Base-by-base conservation (phyloP, 2,888 invertebrate genomes). In the Perizoma flavofasciatum region DNA sequence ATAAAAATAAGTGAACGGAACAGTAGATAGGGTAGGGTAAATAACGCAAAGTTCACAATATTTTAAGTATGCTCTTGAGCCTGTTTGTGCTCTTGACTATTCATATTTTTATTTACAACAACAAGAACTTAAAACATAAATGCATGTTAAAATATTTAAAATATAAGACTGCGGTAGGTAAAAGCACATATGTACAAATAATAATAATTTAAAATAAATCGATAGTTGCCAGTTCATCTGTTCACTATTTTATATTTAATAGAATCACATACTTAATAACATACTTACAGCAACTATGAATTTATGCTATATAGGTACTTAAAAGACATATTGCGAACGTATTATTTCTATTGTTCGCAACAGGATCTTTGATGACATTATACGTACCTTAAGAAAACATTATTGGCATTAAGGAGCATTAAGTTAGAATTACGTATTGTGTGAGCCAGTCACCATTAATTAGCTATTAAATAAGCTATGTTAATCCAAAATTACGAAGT, bases 41-140 rank as follows among this genome's bases (percentile, higher is more conserved):
- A 49, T 11, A 10, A 41, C 10, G 35, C 33, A 2, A 49, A 44
- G 34, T 10, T 49, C 5, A 10, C 32, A 9, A 33, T 34, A 44
- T 6, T 5, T 8, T 33, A 46, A 43, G 35, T 46, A 5, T n/a
- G 5, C 10, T 5, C 10, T 10, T 41, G 10, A 10, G 10, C 22
- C 22, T 22, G 22, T 22, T 22, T 22, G 22, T 3, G 22, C 22
- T 22, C 22, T 22, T 22, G 22, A 22, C 22, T 33, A 40, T n/a
- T 49, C 22, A 10, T 11, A 48, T 41, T 48, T 37, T 39, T 49
- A 37, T 45, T 49, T 49, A 49, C 33, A 49, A 55, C 8, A 22
- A 22, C 22, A 22, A 22, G 39, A 56, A 45, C 39, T 10, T 34
- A 46, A 46, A 46, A 33, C 50, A 40, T 56, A 56, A 56, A 56